These are phyloP conservation scores for Cryptoprocta ferox DNA, from an alignment of 2,797 vertebrate species.

Conservation along the genomic window DNA sequence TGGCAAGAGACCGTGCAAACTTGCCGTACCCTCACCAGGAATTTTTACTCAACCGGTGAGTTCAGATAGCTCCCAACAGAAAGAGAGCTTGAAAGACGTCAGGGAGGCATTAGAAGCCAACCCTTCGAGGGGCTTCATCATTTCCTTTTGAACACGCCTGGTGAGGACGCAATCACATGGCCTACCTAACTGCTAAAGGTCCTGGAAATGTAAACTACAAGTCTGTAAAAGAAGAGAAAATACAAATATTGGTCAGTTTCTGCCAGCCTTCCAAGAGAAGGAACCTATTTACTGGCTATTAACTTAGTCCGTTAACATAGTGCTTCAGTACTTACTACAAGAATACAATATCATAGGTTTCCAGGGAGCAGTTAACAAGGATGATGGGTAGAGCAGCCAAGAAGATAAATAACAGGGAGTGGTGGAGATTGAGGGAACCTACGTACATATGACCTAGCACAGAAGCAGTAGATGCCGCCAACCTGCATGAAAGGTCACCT, in stretches of 20 bases:
- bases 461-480: neutral
- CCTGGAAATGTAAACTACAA: neutral
- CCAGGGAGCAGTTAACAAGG: neutral
- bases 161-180: neutral
- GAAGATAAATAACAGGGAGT: neutral
- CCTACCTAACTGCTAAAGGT: neutral
- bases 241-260: neutral
- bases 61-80: too few species aligned
- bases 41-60: too few species aligned
- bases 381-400: neutral
- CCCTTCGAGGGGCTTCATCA: neutral
- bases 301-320: neutral
- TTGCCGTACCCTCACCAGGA: too few species aligned
- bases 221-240: neutral
- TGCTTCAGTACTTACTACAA: neutral
- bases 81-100: neutral
- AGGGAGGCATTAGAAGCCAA: accelerated
- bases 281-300: neutral
- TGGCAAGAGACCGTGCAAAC: too few species aligned
- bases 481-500: neutral
- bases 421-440: neutral
- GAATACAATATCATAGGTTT: neutral
- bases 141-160: neutral
- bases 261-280: neutral
- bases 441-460: neutral